Base-by-base conservation (phyloP, 2,888 invertebrate species). In the Tuta absoluta region DNA sequence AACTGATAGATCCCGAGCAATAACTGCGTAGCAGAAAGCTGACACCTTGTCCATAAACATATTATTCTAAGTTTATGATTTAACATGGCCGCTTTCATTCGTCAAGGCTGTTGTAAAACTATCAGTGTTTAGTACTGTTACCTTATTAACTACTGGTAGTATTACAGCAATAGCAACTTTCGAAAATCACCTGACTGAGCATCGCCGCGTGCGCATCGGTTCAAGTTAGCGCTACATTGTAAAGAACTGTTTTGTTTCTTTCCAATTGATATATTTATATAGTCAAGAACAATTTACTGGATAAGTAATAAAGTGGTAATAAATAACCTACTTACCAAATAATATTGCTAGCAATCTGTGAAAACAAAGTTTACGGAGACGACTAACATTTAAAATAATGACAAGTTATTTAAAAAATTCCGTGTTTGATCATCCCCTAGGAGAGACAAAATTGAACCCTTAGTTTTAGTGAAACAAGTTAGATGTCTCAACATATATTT, bases 121-220 rank as follows among this genome's bases (percentile, higher is more conserved):
- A 49, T 45, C 49, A 11, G 21, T 21, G 17, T 24, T 14, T 23
- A 53, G 21, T 53, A 24, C 51, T 23, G 51, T 53, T 53, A 53
- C 23, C 23, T 53, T 53, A 23, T 53, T 53, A 21, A 53, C 21
- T 23, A 23, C 51, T 7, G 10, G 51, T 67, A 69, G 63, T 67
- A 60, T 37, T 19, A 24, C 19, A 60, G 62, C 63, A 19, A 53
- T 53, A 53, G 23, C 51, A 21, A 53, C 51, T 53, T 53, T 53
- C 51, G 23, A 53, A 53, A 24, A 53, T 53, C 51, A 53, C 51
- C 51, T 53, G 51, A 53, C 51, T 21, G 49, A 10, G 1, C 10
- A 45, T 23, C 23, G 51, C 14, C 51, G 24, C 51, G 23, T 53
- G 51, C 24, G 51, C 51, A 24, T 7, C 8, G 45, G 0, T 8